These are phyloP conservation scores for Malaclemys terrapin DNA, from an alignment of 2,113 vertebrate species.

Conservation along the genomic window DNA sequence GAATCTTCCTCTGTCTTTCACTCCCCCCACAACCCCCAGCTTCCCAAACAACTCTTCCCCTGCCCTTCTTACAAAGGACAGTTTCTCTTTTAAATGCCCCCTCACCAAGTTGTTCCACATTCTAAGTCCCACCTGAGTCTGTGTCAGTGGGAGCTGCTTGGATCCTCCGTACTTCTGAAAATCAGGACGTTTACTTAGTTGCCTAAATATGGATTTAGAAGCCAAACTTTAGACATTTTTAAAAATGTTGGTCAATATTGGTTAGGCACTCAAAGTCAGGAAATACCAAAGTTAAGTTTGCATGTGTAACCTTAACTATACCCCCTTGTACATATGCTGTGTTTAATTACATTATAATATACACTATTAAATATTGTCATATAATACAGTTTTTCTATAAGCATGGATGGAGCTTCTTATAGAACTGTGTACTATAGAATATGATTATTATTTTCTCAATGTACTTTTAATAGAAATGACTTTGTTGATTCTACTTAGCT, in stretches of 20 bases:
- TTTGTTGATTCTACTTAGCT: slow-evolving; percentile 28
- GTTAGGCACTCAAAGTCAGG: background rate
- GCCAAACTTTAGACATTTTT: background rate
- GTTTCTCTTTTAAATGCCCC: background rate
- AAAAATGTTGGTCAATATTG: background rate
- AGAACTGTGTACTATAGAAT: background rate
- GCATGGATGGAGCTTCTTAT: background rate
- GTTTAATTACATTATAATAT: background rate
- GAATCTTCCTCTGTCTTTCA: background rate
- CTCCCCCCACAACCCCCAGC: background rate
- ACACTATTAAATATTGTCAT: background rate
- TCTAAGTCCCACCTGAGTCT: background rate
- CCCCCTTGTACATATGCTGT: background rate
- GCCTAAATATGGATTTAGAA: rapidly evolving
- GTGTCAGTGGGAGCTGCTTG: background rate
- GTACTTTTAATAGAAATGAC: slow-evolving; percentile 43
- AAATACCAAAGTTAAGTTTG: background rate
- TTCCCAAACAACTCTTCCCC: background rate
- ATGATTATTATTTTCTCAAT: background rate
- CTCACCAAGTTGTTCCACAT: background rate
- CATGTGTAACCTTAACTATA: background rate
- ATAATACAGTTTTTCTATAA: background rate
- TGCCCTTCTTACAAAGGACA: background rate
- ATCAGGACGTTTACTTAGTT: rapidly evolving
- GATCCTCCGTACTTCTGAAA: background rate